Evolutionary conservation across 1,140 invertebrate genomes (phyloP), one percentile per base, ranked within the genome.

Genomic region (Drosophila mojavensis): DNA sequence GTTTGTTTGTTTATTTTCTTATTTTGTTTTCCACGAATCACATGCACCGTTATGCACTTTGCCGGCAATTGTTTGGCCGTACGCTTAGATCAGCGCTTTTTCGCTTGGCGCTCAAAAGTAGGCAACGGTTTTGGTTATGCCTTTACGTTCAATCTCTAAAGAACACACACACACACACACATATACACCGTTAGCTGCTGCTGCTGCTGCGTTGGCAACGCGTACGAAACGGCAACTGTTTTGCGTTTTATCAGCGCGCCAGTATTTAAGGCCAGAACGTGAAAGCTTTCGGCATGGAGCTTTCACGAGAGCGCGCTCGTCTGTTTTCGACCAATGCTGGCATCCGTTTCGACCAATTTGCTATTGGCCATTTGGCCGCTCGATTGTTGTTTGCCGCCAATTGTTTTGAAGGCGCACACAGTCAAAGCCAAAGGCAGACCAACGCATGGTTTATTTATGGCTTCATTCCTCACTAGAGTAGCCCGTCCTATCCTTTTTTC

Each of bases 181-280:
- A n/a, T n/a, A 62, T 2, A 63, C 60, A 48, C 50, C 56, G 53
- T 11, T 33, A 58, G 43, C 73, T 60, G 55, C 5, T 43, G 24
- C 45, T 65, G 53, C 54, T 68, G 79, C 68, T 78, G 55, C 24
- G 47, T 71, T 78, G 65, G 75, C 77, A 69, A 88, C 79, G 79
- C 82, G 83, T 79, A 63, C 83, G 83, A 54, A 79, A 88, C 83
- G 83, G 79, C 75, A 88, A 86, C 83, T 86, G 83, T 66, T 69
- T 45, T 78, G 64, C 33, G 63, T 80, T 81, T 81, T 74, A 83
- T 88, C 84, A 88, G 50, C 72, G 72, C 68, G 36, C 13, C 68
- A 53, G 76, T 70, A 83, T 89, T 74, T 88, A 88, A 89, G 83
- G 84, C 47, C 1, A 56, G 28, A 43, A 36, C 26, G 33, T n/a